Conservation (phyloP, 2,888 invertebrate species). For the Linnaemya tessellans region DNA sequence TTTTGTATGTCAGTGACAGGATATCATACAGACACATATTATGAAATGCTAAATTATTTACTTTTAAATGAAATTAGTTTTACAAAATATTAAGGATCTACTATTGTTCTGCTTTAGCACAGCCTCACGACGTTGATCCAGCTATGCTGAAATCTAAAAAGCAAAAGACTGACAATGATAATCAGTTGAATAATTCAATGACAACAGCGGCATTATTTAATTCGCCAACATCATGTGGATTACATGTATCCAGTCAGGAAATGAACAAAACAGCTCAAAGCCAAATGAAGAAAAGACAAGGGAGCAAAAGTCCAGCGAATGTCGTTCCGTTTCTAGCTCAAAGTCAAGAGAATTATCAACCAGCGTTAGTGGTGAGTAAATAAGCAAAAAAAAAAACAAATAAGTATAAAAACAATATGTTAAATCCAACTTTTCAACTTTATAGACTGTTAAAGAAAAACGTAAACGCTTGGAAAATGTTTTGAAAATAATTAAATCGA, state of each 20-base stretch:
- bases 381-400: too few relatives aligned
- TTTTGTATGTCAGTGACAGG: too few relatives aligned
- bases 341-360: constrained; percentile 66
- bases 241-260: constrained; percentile 64
- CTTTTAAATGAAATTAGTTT: not conserved
- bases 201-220: constrained; percentile 54
- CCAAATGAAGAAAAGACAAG: constrained; percentile 74
- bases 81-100: not conserved
- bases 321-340: constrained; percentile 72
- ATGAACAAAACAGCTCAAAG: constrained; percentile 72
- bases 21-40: too few relatives aligned
- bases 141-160: constrained; percentile 80
- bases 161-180: constrained; percentile 78
- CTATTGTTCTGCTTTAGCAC: constrained; percentile 34
- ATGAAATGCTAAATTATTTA: too few relatives aligned
- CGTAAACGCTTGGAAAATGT: constrained; percentile 81
- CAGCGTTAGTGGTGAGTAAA: constrained; percentile 41
- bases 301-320: constrained; percentile 66
- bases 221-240: constrained; percentile 43
- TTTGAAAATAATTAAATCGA: constrained; percentile 79
- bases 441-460: constrained; percentile 86
- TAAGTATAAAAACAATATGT: too few relatives aligned
- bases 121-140: constrained; percentile 85
- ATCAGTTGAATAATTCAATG: constrained; percentile 28
- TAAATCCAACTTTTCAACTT: constrained; percentile 13